Base-by-base conservation (phyloP, 2,888 invertebrate genomes). In the Busseola fusca region DNA sequence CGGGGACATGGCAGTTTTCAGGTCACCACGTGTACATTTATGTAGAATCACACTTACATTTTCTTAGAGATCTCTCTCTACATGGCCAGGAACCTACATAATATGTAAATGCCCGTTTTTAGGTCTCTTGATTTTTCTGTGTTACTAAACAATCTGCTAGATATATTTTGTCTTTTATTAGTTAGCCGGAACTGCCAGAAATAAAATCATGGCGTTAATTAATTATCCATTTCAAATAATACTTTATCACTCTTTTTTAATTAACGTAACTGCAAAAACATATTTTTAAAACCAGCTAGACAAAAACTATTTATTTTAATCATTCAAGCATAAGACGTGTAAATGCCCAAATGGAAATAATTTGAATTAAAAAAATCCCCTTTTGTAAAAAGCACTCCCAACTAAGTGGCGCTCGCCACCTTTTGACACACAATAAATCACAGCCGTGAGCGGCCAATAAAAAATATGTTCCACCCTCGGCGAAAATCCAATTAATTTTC, bases 401-500 rank as follows among this genome's bases (percentile, higher is more conserved):
- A 90, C 93, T 94, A 95, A 95, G 94, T 95, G 95, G 93, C 94
- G 93, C 92, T 94, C 95, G 93, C 95, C 95, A 95, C 95, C 95
- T 94, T 94, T 93, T 95, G 95, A 95, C 94, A 94, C 93, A 94
- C 94, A 93, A 95, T 95, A 95, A 95, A 95, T 95, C 95, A 95
- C 92, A 91, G 91, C 92, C 91, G 92, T 92, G 94, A 94, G 93
- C 93, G 94, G 93, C 94, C 93, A 94, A 95, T 95, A 95, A 95
- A 95, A 95, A 95, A 95, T 95, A 94, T 95, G 95, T 94, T 95
- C 92, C 93, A 94, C 95, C 95, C 95, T 94, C 95, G 92, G 93
- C 93, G 94, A 94, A 95, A 95, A 95, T 95, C 95, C 95, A 95
- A 95, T 95, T 95, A 95, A 95, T 95, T 95, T 95, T 94, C 94